phyloP scores from a whole-genome alignment of 2,888 invertebrate species.

The Dynastes maya region DNA sequence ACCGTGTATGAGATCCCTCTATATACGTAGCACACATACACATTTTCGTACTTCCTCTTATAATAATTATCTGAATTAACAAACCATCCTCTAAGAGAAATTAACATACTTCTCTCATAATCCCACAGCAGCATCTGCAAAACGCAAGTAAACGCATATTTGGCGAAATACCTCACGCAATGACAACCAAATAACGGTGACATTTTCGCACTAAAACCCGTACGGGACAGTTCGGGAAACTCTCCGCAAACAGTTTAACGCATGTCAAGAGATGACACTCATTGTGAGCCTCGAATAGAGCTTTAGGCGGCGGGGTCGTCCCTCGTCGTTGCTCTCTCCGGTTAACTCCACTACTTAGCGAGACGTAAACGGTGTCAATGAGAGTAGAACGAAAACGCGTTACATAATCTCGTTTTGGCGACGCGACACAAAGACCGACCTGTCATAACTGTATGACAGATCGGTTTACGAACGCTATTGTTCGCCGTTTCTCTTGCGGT shows the following conservation, averaged over 20 bases:
- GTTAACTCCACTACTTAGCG: constrained; percentile 55
- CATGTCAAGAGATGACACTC: constrained; percentile 66
- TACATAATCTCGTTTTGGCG: constrained; percentile 63
- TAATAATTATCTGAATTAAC: too few relatives aligned
- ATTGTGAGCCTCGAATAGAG: constrained; percentile 60
- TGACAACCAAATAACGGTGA: not conserved
- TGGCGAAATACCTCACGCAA: too few relatives aligned
- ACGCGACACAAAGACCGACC: constrained; percentile 61
- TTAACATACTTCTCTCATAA: too few relatives aligned
- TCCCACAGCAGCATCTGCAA: too few relatives aligned
- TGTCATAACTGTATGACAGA: constrained; percentile 67
- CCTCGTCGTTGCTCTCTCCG: not conserved
- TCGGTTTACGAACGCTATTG: constrained; percentile 55
- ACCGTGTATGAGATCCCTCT: too few relatives aligned
- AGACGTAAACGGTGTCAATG: constrained; percentile 50
- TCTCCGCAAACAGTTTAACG: constrained; percentile 66
- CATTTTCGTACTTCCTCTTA: too few relatives aligned
- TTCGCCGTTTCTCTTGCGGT: not conserved
- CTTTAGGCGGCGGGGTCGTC: constrained; percentile 56
- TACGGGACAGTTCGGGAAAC: constrained; percentile 48
- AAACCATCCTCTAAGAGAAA: too few relatives aligned
- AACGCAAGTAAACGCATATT: too few relatives aligned
- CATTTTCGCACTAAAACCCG: not conserved
- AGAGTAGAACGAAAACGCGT: constrained; percentile 50
- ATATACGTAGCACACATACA: too few relatives aligned